These are phyloP conservation scores for Henicopernis longicauda DNA, from an alignment of 2,113 vertebrate species.

Conservation along the genomic window DNA sequence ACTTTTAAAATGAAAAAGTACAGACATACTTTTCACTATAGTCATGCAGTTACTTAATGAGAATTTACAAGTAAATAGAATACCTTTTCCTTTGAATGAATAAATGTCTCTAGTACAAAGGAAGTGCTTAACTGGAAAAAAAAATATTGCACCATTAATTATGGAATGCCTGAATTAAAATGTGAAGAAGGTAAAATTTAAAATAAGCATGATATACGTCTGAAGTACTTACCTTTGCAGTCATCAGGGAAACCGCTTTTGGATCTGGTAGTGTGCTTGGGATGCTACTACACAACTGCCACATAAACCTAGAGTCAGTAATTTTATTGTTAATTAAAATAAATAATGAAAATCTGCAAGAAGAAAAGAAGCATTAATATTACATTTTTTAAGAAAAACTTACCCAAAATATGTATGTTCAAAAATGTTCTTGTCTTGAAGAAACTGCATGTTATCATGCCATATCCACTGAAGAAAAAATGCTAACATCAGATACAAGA, in stretches of 20 bases:
- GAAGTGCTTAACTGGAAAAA: slow-evolving; percentile 92
- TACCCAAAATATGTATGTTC: slow-evolving; percentile 99
- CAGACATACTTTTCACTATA: neutral
- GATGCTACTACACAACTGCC: slow-evolving; percentile 98
- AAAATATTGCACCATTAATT: slow-evolving; percentile 44
- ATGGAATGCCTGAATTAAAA: neutral
- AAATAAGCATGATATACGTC: neutral
- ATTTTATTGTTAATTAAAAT: slow-evolving; percentile 59
- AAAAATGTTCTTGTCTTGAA: slow-evolving; percentile 99
- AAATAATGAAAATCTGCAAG: slow-evolving; percentile 28
- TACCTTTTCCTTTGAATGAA: slow-evolving; percentile 99
- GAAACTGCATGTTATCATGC: slow-evolving; percentile 99
- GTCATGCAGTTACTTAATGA: slow-evolving; percentile 29
- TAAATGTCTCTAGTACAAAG: slow-evolving; percentile 98
- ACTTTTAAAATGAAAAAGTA: neutral
- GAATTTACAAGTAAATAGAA: slow-evolving; percentile 34
- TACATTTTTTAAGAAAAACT: slow-evolving; percentile 64
- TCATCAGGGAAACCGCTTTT: slow-evolving; percentile 97
- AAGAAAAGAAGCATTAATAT: slow-evolving; percentile 44
- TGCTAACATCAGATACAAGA: slow-evolving; percentile 64
- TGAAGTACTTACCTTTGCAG: slow-evolving; percentile 85
- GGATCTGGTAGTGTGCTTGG: slow-evolving; percentile 97
- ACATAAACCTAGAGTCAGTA: slow-evolving; percentile 90
- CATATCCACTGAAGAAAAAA: slow-evolving; percentile 93
- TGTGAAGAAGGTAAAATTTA: neutral